Base-by-base conservation (phyloP, 2,113 vertebrate genomes). In the Eclectus roratus region DNA sequence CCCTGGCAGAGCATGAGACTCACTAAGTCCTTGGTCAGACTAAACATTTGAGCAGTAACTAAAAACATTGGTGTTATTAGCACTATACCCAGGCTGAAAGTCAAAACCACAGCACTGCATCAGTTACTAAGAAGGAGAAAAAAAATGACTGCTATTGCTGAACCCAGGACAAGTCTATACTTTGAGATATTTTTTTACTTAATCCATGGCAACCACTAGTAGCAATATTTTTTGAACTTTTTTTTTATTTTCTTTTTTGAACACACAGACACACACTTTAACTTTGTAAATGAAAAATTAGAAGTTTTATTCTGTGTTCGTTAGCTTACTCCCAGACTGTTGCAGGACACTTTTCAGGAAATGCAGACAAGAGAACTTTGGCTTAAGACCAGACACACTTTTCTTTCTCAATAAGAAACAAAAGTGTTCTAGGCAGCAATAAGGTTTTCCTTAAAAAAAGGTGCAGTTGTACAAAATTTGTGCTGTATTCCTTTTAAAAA, bases 241-340 rank as follows among this genome's bases (percentile, higher is more conserved):
- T 29, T 53, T 52, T 55, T 55, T 53, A 37, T 37, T 37, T 37
- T 19, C 11, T 31, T 55, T 55, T 55, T 55, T 72, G 25, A 50
- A 35, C 43, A n/a, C 23, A 39, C 8, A 47, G 18, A 56, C 20
- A 23, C 11, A 27, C 19, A 21, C 9, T 41, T 49, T 14, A 72
- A 47, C 13, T 56, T 49, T 49, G 9, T 27, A 56, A 65, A 56
- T 49, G 31, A 72, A 88, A 72, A 56, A 52, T 31, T 1, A 31
- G 6, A 55, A 41, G 6, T 56, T 80, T 72, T 72, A 21, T 56
- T 49, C 20, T 47, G 23, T 25, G 24, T 64, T 71, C 13, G 3
- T 24, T 35, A 73, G 7, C 17, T 73, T 66, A 58, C 9, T 35
- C 17, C 8, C 1, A 0, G 37, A 18, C 2, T 4, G 2, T 18